Conservation (phyloP, 2,113 vertebrate species). For the Gadus macrocephalus region DNA sequence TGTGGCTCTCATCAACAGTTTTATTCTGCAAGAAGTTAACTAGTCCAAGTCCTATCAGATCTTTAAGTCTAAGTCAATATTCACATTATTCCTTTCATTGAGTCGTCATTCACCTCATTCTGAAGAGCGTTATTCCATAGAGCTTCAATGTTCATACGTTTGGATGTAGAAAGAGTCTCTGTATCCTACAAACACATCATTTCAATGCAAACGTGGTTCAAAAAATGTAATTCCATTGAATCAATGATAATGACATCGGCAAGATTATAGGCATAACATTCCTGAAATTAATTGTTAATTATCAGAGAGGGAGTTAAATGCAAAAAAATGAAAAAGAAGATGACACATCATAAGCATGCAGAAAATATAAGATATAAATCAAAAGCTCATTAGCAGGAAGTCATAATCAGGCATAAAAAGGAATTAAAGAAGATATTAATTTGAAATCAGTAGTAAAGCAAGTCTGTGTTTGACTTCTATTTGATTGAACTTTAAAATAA, state of each 20-base stretch:
- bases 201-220: conserved; percentile 2
- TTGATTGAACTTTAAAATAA: conserved; percentile 20
- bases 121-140: not conserved
- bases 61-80: conserved; percentile 11
- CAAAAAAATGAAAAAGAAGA: conserved; percentile 30
- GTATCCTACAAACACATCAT: conserved; percentile 7
- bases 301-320: conserved; percentile 29
- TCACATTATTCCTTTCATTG: conserved; percentile 7
- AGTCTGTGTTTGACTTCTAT: conserved; percentile 4
- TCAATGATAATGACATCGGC: not conserved
- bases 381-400: conserved; percentile 18
- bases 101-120: conserved; percentile 7
- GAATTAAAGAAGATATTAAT: conserved; percentile 29
- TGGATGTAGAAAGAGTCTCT: not conserved
- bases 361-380: conserved; percentile 36
- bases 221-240: not conserved
- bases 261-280: not conserved
- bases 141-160: too few species aligned
- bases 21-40: conserved; percentile 6
- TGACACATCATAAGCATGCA: conserved; percentile 52
- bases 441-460: not conserved
- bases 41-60: conserved; percentile 34
- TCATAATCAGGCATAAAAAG: conserved; percentile 17
- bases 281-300: not conserved
- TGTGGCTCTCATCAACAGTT: conserved; percentile 30